These are phyloP conservation scores for Lynx canadensis DNA, from an alignment of 2,113 vertebrate genomes.

Conservation along the genomic window DNA sequence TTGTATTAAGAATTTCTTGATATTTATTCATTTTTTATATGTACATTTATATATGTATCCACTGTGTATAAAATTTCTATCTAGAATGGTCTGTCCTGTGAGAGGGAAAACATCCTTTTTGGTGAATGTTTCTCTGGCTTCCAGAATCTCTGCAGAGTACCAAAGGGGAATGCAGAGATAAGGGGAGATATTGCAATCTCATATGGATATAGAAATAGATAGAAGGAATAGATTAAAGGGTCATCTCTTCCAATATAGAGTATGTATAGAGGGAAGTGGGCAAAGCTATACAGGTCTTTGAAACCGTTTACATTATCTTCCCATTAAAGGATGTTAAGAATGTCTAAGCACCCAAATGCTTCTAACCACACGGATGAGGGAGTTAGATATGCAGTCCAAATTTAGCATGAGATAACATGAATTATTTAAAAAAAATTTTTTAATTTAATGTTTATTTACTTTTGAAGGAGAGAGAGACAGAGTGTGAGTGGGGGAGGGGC, in stretches of 20 bases:
- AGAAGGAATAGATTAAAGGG: not conserved
- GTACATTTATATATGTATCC: not conserved
- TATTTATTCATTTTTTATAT: not conserved
- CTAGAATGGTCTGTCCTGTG: not conserved
- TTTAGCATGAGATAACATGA: not conserved
- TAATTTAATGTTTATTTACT: too few species aligned
- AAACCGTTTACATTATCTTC: not conserved
- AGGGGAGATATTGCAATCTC: not conserved
- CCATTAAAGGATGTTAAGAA: not conserved
- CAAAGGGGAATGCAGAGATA: not conserved
- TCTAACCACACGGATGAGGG: not conserved
- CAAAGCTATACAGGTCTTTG: not conserved
- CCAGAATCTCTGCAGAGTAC: not conserved
- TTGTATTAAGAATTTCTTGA: not conserved
- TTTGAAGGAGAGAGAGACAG: too few species aligned
- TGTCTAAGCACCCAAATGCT: not conserved
- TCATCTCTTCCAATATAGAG: not conserved
- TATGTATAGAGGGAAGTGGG: not conserved
- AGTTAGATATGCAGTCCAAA: not conserved
- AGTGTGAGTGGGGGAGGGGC: too few species aligned
- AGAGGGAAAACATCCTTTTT: not conserved
- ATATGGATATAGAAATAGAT: not conserved
- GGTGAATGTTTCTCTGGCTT: not conserved
- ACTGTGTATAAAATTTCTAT: not conserved
- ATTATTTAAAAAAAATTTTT: not conserved